phyloP scores from a whole-genome alignment of 2,888 invertebrate genomes.

The Epirrhoe tristata region DNA sequence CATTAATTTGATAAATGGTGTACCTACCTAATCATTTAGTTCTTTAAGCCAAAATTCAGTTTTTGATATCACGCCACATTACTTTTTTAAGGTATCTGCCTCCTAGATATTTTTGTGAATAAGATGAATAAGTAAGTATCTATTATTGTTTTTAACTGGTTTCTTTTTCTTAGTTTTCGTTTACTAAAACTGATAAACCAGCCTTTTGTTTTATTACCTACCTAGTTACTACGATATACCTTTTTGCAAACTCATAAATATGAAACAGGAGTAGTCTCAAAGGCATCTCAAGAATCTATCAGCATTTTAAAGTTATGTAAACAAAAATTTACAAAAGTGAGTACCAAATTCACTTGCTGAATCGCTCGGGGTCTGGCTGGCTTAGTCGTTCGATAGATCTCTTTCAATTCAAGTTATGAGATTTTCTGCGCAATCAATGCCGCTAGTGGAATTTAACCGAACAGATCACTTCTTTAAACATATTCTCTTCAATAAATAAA shows the following conservation, averaged over 20 bases:
- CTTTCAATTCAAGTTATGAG: no score
- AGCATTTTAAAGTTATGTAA: not conserved
- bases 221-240: not conserved
- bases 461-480: no score
- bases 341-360: not conserved
- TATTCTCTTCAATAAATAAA: no score
- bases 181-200: not conserved
- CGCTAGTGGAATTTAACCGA: no score
- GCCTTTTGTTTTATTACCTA: not conserved
- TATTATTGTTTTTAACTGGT: no score
- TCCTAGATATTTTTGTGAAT: not conserved
- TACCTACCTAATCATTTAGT: not conserved
- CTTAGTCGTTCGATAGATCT: no score
- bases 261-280: not conserved
- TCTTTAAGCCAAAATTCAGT: not conserved
- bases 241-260: not conserved
- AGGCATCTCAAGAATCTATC: not conserved
- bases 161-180: no score
- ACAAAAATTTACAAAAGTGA: not conserved
- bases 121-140: no score
- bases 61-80: not conserved
- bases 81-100: not conserved
- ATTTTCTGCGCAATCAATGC: no score
- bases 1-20: slow-evolving; percentile 29
- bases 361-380: no score